phyloP scores from a whole-genome alignment of 2,113 vertebrate species.

The Oceanodroma tethys region DNA sequence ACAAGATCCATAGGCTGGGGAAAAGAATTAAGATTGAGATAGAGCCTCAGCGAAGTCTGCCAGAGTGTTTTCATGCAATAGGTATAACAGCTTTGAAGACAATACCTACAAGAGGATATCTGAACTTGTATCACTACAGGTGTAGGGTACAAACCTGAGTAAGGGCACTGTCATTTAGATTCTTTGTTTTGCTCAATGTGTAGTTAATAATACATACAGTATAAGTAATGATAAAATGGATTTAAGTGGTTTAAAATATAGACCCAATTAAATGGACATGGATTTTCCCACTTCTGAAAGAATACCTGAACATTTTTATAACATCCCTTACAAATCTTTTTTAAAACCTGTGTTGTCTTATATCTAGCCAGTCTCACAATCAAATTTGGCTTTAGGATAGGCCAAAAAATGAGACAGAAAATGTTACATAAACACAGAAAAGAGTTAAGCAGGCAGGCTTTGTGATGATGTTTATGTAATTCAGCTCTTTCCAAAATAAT shows the following conservation, averaged over 20 bases:
- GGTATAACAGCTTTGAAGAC: slow-evolving; percentile 3
- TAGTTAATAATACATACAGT: background rate
- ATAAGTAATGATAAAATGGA: background rate
- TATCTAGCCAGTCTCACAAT: background rate
- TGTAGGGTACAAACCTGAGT: background rate
- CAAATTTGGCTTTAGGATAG: background rate
- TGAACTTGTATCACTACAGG: background rate
- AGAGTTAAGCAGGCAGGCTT: background rate
- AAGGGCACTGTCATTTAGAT: background rate
- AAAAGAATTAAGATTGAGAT: slow-evolving; percentile 32
- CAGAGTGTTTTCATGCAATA: background rate
- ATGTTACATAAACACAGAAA: background rate
- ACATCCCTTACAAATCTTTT: background rate
- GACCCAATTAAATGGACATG: background rate
- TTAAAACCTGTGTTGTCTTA: background rate
- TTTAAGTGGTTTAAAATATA: background rate
- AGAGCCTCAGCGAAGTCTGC: background rate
- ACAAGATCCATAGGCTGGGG: background rate
- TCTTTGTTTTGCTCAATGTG: background rate
- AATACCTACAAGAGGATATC: background rate
- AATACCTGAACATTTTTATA: background rate
- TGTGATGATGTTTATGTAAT: background rate
- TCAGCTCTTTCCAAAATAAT: background rate
- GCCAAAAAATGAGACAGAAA: background rate
- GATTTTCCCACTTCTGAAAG: background rate